A percentile compares a stretch with the other conserved stretches of the same genome.
Evolutionary conservation across 2,888 invertebrate species (phyloP).

Genomic region (Eristalinus aeneus): DNA sequence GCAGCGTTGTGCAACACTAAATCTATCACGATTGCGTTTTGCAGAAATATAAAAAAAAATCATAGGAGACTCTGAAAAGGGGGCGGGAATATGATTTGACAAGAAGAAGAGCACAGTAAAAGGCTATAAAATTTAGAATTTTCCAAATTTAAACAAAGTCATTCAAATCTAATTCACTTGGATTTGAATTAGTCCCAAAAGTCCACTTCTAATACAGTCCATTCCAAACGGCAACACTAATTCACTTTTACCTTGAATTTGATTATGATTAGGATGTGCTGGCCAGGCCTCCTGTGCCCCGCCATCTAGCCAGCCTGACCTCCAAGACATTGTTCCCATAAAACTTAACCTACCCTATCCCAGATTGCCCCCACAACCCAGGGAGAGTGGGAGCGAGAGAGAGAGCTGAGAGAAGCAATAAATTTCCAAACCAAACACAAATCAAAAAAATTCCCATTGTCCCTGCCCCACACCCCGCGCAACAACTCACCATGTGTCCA

Average conservation of each 20-base stretch:
- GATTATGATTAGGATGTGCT: background rate
- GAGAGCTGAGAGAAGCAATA: conserved; percentile 11
- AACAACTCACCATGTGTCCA: background rate
- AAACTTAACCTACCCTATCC: conserved; percentile 53
- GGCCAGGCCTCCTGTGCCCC: background rate
- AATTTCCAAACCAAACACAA: conserved; percentile 46
- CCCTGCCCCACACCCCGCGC: background rate
- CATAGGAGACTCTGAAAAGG: no score
- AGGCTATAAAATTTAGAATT: no score
- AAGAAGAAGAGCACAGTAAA: no score
- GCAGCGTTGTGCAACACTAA: background rate
- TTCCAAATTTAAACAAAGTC: no score
- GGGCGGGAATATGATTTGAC: no score
- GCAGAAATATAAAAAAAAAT: no score
- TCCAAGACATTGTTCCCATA: background rate
- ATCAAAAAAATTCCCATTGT: conserved; percentile 47
- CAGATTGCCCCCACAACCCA: background rate
- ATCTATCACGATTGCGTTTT: no score
- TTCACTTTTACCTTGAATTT: background rate
- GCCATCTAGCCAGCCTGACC: background rate
- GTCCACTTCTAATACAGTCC: background rate
- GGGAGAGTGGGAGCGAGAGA: background rate
- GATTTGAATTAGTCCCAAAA: no score
- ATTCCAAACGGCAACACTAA: background rate
- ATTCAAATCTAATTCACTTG: no score